These are phyloP conservation scores for Tychaedon coryphoeus DNA, from an alignment of 2,113 vertebrate species.

Conservation along the genomic window DNA sequence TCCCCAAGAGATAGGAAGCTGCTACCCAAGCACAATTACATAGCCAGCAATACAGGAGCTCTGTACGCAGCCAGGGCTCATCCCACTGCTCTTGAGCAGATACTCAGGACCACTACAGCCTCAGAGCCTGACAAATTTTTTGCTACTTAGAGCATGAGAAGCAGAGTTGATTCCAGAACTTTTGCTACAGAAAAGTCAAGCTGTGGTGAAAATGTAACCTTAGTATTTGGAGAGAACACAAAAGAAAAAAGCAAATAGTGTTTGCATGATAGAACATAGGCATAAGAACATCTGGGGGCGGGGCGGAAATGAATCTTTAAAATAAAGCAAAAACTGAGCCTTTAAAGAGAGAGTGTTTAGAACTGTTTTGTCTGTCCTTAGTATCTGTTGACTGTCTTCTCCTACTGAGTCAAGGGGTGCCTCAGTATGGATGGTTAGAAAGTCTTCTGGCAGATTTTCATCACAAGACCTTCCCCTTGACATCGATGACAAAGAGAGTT, in stretches of 20 bases:
- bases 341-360: background rate
- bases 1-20: background rate
- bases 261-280: background rate
- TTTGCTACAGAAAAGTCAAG: background rate
- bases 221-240: accelerated
- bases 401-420: background rate
- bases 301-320: background rate
- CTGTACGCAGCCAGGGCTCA: background rate
- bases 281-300: background rate
- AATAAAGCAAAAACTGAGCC: background rate
- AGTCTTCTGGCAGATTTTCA: background rate
- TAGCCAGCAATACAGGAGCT: background rate
- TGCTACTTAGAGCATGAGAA: background rate
- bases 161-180: background rate
- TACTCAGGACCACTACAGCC: background rate
- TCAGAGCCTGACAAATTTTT: background rate
- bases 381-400: background rate
- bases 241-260: background rate
- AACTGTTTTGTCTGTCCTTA: background rate
- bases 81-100: background rate
- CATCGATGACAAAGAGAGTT: background rate
- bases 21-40: background rate
- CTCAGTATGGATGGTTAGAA: background rate
- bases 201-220: background rate
- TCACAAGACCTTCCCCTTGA: background rate